A percentile compares a stretch with the other conserved stretches of the same genome.
Evolutionary conservation across 2,113 vertebrate genomes (phyloP).

Genomic region (Carassius gibelio): DNA sequence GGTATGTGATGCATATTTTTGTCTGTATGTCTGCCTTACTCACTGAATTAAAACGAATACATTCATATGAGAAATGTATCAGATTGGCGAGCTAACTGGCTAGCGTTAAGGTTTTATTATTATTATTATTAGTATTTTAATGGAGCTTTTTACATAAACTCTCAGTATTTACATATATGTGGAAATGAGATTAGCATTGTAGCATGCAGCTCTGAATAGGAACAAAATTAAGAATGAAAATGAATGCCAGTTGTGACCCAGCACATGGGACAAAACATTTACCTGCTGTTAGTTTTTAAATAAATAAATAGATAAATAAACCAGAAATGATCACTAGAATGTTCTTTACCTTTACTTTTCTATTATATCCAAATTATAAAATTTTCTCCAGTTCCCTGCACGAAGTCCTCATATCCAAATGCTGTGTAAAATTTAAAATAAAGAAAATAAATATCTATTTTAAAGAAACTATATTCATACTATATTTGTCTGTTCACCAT

Average conservation of each 20-base stretch:
- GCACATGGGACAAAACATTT: no score
- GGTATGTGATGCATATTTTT: slow-evolving; percentile 2
- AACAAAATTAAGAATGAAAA: neutral
- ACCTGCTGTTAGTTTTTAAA: neutral
- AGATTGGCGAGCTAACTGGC: neutral
- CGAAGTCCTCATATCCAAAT: neutral
- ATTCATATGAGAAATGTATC: neutral
- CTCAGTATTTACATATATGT: no score
- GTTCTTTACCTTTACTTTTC: neutral
- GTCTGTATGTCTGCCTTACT: neutral
- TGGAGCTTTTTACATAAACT: neutral
- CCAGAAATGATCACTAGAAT: neutral
- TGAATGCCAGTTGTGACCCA: neutral
- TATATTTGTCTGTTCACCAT: no score
- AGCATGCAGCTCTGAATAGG: neutral
- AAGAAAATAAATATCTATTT: no score
- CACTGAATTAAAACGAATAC: neutral
- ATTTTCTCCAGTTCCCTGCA: neutral
- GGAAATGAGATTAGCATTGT: neutral
- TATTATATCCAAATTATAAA: neutral
- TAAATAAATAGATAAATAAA: neutral
- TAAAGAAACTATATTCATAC: no score
- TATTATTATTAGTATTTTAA: neutral
- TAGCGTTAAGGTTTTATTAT: no score
- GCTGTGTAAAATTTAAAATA: no score